Evolutionary conservation across 2,113 vertebrate species (phyloP).

Genomic region (Motacilla tschutschensis): DNA sequence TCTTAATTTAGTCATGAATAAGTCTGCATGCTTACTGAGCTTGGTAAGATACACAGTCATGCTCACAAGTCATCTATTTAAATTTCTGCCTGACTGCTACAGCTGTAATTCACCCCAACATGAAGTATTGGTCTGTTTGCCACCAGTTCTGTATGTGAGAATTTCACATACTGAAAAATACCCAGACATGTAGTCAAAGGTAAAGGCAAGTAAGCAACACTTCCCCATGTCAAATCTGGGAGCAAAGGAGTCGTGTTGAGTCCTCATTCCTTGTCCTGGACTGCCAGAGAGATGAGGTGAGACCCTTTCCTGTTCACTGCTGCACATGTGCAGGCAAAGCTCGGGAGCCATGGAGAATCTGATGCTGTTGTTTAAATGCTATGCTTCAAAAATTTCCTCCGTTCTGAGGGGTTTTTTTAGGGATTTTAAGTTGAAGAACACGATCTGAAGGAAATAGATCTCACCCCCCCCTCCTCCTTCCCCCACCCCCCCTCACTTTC

Average conservation of each 20-base stretch:
- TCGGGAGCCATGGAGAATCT: background rate
- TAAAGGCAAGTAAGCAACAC: background rate
- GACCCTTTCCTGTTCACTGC: background rate
- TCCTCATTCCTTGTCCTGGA: background rate
- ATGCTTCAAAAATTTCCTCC: background rate
- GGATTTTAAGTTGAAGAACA: background rate
- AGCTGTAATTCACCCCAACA: background rate
- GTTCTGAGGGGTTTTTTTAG: background rate
- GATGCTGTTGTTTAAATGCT: background rate
- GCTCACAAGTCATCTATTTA: background rate
- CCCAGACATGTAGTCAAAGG: background rate
- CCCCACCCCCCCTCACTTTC: background rate
- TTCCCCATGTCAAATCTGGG: background rate
- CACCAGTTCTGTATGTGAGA: background rate
- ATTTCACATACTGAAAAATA: background rate
- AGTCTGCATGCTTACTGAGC: background rate
- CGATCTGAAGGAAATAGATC: background rate
- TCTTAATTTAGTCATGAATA: background rate
- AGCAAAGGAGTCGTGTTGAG: background rate
- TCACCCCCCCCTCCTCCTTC: background rate
- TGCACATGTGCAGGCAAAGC: background rate
- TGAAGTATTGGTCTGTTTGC: background rate
- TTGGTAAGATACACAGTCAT: background rate
- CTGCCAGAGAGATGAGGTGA: background rate
- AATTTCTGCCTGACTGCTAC: background rate